phyloP scores from a whole-genome alignment of 2,113 vertebrate genomes.

The Tragulus kanchil region DNA sequence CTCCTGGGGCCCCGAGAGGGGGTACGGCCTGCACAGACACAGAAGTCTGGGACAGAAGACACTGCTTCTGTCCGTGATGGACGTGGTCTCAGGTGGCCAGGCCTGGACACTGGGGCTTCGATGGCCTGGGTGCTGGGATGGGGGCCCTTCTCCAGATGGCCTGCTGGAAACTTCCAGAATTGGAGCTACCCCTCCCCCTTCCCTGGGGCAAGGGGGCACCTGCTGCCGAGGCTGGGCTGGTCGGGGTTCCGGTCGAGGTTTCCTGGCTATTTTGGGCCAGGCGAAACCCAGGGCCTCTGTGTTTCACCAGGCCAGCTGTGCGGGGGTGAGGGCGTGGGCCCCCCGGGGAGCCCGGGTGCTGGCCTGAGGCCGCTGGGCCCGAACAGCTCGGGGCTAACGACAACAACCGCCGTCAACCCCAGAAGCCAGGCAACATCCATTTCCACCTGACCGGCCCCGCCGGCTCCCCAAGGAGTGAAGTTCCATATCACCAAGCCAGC shows the following conservation, averaged over 20 bases:
- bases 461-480: neutral
- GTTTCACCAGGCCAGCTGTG: slow-evolving; percentile 71
- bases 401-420: neutral
- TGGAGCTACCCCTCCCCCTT: neutral
- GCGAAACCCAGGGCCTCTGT: slow-evolving; percentile 10
- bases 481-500: neutral
- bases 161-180: neutral
- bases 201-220: neutral
- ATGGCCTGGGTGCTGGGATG: neutral
- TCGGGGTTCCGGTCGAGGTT: neutral
- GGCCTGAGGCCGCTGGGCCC: neutral
- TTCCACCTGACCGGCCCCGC: neutral
- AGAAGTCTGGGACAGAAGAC: neutral
- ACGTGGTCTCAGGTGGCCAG: neutral
- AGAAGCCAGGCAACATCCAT: neutral
- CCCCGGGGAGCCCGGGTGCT: neutral
- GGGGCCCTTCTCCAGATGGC: neutral
- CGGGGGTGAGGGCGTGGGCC: neutral
- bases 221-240: neutral
- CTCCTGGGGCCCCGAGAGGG: too few species aligned
- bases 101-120: neutral
- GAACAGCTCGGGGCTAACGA: rapidly evolving
- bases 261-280: slow-evolving; percentile 40
- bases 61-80: neutral
- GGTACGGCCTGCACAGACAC: rapidly evolving